Percentiles rank a stretch among this genome's conserved stretches.
These are phyloP conservation scores for Strix uralensis DNA, from an alignment of 2,113 vertebrate species.

Conservation along the genomic window DNA sequence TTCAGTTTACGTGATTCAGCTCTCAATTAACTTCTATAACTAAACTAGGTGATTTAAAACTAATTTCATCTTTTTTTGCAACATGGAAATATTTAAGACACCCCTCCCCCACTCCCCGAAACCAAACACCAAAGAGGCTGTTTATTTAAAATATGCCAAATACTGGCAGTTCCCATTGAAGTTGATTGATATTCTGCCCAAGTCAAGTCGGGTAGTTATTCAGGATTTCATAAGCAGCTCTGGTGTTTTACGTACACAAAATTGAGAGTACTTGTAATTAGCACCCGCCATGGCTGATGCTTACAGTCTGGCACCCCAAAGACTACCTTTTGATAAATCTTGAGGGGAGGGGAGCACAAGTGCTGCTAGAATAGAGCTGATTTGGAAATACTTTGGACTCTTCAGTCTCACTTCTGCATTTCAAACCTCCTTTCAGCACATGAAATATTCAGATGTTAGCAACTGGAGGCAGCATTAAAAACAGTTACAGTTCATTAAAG, in stretches of 20 bases:
- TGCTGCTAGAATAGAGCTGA: constrained; percentile 6
- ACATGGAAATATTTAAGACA: not conserved
- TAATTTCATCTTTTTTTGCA: not conserved
- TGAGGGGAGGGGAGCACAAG: not conserved
- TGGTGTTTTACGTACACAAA: constrained; percentile 46
- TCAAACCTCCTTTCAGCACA: constrained; percentile 46
- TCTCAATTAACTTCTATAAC: not conserved
- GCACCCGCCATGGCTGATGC: not conserved
- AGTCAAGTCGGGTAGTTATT: constrained; percentile 5
- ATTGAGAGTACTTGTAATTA: constrained; percentile 28
- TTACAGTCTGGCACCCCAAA: constrained; percentile 38
- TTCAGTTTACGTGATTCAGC: not conserved
- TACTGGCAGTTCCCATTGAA: not conserved
- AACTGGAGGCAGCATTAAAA: constrained; percentile 65
- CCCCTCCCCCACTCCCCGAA: not conserved
- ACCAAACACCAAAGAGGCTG: not conserved
- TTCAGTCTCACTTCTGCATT: constrained; percentile 48
- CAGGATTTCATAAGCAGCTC: constrained; percentile 9
- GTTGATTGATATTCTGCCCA: constrained; percentile 28
- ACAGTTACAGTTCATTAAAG: constrained; percentile 68
- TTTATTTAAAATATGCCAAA: not conserved
- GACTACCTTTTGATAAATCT: constrained; percentile 27
- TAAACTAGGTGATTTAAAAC: not conserved
- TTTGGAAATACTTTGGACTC: constrained; percentile 37
- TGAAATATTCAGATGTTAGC: constrained; percentile 61